phyloP scores from a whole-genome alignment of 1,140 invertebrate genomes.

The Zaprionus gabonicus region DNA sequence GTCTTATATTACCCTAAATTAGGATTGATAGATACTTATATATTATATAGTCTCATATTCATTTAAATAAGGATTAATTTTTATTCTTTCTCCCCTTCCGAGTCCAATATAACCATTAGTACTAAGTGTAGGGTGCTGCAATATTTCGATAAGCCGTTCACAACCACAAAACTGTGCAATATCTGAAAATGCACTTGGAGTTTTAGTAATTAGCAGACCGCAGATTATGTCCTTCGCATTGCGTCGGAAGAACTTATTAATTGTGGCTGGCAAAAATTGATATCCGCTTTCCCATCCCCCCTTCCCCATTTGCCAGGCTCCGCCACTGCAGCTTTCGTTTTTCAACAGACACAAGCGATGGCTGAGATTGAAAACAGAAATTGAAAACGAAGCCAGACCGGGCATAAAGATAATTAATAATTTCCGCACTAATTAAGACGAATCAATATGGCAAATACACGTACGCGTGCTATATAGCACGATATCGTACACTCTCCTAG shows the following conservation, averaged over 20 bases:
- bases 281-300: neutral
- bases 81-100: too few species aligned
- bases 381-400: conserved; percentile 20
- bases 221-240: conserved; percentile 26
- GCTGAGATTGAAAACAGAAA: conserved; percentile 32
- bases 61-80: too few species aligned
- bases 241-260: conserved; percentile 2
- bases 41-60: too few species aligned
- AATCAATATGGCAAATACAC: conserved; percentile 30
- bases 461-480: conserved; percentile 12
- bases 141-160: neutral
- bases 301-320: too few species aligned
- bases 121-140: neutral
- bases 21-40: too few species aligned
- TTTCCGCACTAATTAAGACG: conserved; percentile 78
- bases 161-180: neutral
- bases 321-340: neutral
- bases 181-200: neutral
- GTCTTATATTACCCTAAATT: too few species aligned
- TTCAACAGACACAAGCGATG: neutral
- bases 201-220: conserved; percentile 29
- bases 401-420: conserved; percentile 72
- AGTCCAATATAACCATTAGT: neutral
- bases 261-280: conserved; percentile 2
- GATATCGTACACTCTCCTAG: neutral